Base-by-base conservation (phyloP, 1,140 invertebrate species). In the Aleiodes sp. region DNA sequence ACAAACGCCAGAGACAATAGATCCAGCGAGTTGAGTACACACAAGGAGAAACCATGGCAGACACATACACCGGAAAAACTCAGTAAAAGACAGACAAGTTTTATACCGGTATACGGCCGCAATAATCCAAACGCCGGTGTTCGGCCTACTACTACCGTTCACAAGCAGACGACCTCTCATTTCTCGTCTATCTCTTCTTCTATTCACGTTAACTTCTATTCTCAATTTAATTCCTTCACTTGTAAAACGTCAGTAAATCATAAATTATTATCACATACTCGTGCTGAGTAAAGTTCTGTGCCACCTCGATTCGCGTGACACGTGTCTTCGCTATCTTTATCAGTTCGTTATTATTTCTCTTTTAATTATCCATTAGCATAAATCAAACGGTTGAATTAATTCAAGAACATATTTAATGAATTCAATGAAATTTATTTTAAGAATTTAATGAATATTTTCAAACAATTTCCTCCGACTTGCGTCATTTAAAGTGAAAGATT, bases 141-240 rank as follows among this genome's bases (percentile, higher is more conserved):
- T 52, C 46, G 46, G 21, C 46, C 46, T 52, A 52, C 19, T 52
- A 52, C 46, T 52, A 52, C 46, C 21, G 46, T 52, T 52, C 46
- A 52, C 46, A 52, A 43, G 21, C 46, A 52, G 46, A 52, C 21
- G 46, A 52, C 46, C 46, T 21, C 46, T 8, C 26, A 52, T 52
- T 24, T 12, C 21, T n/a, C n/a, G n/a, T n/a, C n/a, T n/a, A n/a
- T n/a, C n/a, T n/a, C n/a, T n/a, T n/a, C n/a, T n/a, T n/a, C n/a
- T n/a, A n/a, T n/a, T n/a, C n/a, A n/a, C n/a, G n/a, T n/a, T n/a
- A n/a, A n/a, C n/a, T n/a, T n/a, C n/a, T n/a, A n/a, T n/a, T n/a
- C n/a, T n/a, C n/a, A n/a, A n/a, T n/a, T n/a, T n/a, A n/a, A n/a
- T n/a, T n/a, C n/a, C n/a, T n/a, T n/a, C n/a, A n/a, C n/a, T n/a